phyloP scores from a whole-genome alignment of 2,888 invertebrate genomes.

The Dascillus cervinus region DNA sequence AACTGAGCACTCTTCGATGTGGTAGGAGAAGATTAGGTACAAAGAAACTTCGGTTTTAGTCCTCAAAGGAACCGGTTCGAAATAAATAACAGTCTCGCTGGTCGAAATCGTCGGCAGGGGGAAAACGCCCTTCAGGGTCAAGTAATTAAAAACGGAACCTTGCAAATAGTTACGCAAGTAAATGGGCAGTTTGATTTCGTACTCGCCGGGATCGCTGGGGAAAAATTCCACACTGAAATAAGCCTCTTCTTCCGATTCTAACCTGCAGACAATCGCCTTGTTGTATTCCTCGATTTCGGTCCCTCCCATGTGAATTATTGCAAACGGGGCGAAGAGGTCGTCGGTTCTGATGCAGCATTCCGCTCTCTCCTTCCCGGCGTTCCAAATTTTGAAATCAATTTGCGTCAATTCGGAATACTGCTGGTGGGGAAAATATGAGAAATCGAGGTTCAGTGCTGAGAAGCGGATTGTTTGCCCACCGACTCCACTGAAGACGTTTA shows the following conservation, averaged over 20 bases:
- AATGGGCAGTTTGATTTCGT: slow-evolving; percentile 30
- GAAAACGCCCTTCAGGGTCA: slow-evolving; percentile 30
- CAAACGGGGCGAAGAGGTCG: slow-evolving; percentile 27
- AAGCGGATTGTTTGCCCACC: slow-evolving; percentile 16
- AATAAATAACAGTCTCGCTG: slow-evolving; percentile 26
- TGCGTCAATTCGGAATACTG: slow-evolving; percentile 1
- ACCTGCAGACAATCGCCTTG: slow-evolving; percentile 21
- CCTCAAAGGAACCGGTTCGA: slow-evolving; percentile 32
- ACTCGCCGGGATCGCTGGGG: slow-evolving; percentile 26
- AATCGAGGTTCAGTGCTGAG: slow-evolving; percentile 6
- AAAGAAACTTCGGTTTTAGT: slow-evolving; percentile 22
- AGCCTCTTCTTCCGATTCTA: slow-evolving; percentile 25
- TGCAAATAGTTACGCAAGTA: slow-evolving; percentile 30
- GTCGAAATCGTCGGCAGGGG: slow-evolving; percentile 26
- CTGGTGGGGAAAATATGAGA: slow-evolving; percentile 3
- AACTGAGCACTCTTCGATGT: neutral
- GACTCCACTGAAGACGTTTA: slow-evolving; percentile 22
- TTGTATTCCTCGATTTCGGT: slow-evolving; percentile 11
- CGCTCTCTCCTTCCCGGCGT: slow-evolving; percentile 16
- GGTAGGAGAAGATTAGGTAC: slow-evolving; percentile 10
- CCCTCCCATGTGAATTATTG: slow-evolving; percentile 23
- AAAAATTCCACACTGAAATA: slow-evolving; percentile 26
- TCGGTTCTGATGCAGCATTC: slow-evolving; percentile 30
- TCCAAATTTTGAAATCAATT: slow-evolving; percentile 14
- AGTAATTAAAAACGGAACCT: slow-evolving; percentile 32